Evolutionary conservation across 2,113 vertebrate species (phyloP), one percentile per base, ranked within the genome.

Genomic region (Cyanoramphus novaezelandiae): DNA sequence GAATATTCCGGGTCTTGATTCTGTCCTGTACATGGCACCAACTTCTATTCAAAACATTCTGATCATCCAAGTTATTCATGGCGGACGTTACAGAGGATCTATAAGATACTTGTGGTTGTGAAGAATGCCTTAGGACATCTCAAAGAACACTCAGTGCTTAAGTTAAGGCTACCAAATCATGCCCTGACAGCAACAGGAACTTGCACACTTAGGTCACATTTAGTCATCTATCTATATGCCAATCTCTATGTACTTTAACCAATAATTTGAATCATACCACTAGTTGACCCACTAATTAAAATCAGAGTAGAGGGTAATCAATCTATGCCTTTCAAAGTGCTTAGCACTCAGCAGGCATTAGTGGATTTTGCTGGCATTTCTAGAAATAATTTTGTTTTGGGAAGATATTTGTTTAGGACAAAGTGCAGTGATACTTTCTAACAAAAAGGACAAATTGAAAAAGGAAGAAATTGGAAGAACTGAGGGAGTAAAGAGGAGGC

Each of bases 31-130:
- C 8, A 6, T 12, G 27, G 3, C n/a, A n/a, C 7, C 2, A 8
- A 15, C 6, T 24, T 11, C 3, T 15, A 17, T 41, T 35, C 16
- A 55, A 23, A 93, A 49, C 0, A 0, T 9, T 1, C 3, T 82
- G 3, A 28, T 3, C 6, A 25, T 68, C 18, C 10, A 28, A 13
- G 6, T 44, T 20, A 8, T 47, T 52, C 11, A 9, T 6, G 12
- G 5, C 13, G 74, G 19, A 23, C 2, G 1, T 35, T 29, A 20
- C 10, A 24, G 6, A 47, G 41, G 10, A 31, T 31, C 57, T 63
- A 28, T 18, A 69, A 44, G 27, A 14, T 35, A 20, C 13, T 28
- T 52, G 14, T 17, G 23, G 24, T 52, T 33, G 72, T 2, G 6
- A 11, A 41, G 47, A 15, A 28, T 64, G 29, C 23, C 33, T 85